phyloP scores from a whole-genome alignment of 92 coral and sea anemone genomes.

The Siderastrea siderea region DNA sequence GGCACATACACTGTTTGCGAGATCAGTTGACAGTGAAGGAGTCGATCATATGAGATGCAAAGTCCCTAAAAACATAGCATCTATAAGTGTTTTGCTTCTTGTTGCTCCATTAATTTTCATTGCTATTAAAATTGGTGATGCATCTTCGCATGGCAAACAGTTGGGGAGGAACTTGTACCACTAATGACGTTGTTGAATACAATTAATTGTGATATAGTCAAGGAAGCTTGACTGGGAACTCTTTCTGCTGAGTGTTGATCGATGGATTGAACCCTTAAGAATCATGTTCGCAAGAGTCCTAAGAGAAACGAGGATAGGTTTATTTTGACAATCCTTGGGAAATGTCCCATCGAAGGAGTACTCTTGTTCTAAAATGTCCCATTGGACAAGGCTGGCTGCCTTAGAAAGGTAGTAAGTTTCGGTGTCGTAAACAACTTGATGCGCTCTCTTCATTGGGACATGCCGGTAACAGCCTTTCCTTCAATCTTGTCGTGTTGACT shows the following conservation, averaged over 20 bases:
- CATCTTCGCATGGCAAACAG: constrained; percentile 53
- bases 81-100: constrained; percentile 50
- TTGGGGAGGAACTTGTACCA: constrained; percentile 18
- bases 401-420: constrained; percentile 56
- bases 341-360: constrained; percentile 59
- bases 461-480: constrained; percentile 24
- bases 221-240: constrained; percentile 53
- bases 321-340: constrained; percentile 39
- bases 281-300: constrained; percentile 45
- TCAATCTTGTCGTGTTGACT: constrained; percentile 55
- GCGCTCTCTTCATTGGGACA: constrained; percentile 29
- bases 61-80: constrained; percentile 62
- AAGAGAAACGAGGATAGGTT: constrained; percentile 55
- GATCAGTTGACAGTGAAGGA: constrained; percentile 64
- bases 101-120: constrained; percentile 70
- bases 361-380: constrained; percentile 51
- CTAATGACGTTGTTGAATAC: constrained; percentile 58
- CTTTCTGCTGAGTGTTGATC: constrained; percentile 19
- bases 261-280: constrained; percentile 44
- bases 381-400: constrained; percentile 67
- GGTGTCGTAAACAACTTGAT: constrained; percentile 32
- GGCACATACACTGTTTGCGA: constrained; percentile 49
- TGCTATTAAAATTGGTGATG: constrained; percentile 58
- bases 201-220: constrained; percentile 67
- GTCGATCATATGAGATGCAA: constrained; percentile 63